These are phyloP conservation scores for Epicampocera succincta DNA, from an alignment of 2,888 invertebrate species.

Conservation along the genomic window DNA sequence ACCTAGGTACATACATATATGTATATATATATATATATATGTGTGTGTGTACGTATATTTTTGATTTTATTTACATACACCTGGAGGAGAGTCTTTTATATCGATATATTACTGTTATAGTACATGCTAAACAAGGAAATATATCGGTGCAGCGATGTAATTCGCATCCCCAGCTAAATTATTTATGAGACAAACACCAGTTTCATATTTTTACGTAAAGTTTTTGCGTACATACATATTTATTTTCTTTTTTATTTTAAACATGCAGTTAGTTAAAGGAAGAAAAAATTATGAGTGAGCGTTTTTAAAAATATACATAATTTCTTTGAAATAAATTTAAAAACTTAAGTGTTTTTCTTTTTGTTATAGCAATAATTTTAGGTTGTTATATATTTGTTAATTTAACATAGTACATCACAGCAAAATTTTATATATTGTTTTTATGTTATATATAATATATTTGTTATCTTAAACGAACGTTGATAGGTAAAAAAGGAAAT, in stretches of 20 bases:
- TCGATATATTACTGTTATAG: too few relatives aligned
- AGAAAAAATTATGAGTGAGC: conserved; percentile 44
- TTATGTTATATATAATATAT: conserved; percentile 53
- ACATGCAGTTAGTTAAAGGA: conserved; percentile 56
- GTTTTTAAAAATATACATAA: conserved; percentile 37
- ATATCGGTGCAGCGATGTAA: too few relatives aligned
- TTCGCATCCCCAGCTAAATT: too few relatives aligned
- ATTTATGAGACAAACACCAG: neutral
- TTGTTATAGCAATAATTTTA: conserved; percentile 70
- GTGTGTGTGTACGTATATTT: too few relatives aligned
- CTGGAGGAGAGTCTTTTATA: too few relatives aligned
- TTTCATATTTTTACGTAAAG: conserved; percentile 14
- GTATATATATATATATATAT: too few relatives aligned
- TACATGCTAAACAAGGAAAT: too few relatives aligned
- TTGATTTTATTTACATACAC: too few relatives aligned
- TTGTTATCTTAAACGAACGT: conserved; percentile 48
- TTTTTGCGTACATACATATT: conserved; percentile 27
- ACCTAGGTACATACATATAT: too few relatives aligned
- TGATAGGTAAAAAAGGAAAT: conserved; percentile 4
- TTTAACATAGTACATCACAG: conserved; percentile 82
- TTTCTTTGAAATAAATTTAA: neutral
- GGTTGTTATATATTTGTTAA: conserved; percentile 73
- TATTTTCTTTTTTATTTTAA: conserved; percentile 34
- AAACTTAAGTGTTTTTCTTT: conserved; percentile 46
- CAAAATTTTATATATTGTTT: conserved; percentile 79